Evolutionary conservation across 2,888 invertebrate species (phyloP).

Genomic region (Noctuana brunneofusca): DNA sequence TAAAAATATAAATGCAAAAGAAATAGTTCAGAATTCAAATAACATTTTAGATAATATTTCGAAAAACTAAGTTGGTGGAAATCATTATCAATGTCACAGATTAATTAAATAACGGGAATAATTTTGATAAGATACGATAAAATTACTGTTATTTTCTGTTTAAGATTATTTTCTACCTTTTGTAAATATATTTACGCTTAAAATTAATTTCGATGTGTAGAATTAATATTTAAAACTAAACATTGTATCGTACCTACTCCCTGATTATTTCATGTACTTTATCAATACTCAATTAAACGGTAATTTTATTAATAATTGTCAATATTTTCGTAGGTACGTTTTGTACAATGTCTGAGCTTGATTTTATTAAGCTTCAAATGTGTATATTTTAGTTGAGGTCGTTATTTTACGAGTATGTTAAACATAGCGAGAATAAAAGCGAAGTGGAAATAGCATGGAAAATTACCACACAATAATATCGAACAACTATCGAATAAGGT

Average conservation of each 20-base stretch:
- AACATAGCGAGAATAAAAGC: conserved; percentile 1
- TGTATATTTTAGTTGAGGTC: conserved; percentile 30
- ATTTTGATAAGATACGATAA: not conserved
- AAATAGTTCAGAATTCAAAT: not conserved
- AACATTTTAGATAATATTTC: not conserved
- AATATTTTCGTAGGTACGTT: conserved; percentile 31
- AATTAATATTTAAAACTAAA: conserved; percentile 34
- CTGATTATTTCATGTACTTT: conserved; percentile 35
- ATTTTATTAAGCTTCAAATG: conserved; percentile 19
- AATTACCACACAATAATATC: conserved; percentile 12
- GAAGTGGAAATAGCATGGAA: not conserved
- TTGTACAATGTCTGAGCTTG: conserved; percentile 32
- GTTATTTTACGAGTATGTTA: conserved; percentile 3
- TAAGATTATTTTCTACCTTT: conserved; percentile 21
- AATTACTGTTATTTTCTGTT: not conserved
- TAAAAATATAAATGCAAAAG: too few relatives aligned
- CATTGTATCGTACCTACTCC: conserved; percentile 35
- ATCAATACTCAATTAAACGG: conserved; percentile 47
- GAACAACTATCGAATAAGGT: conserved; percentile 8
- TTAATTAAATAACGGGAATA: not conserved
- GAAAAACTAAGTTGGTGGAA: not conserved
- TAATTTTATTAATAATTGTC: conserved; percentile 23
- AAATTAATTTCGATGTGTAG: conserved; percentile 31
- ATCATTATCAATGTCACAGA: not conserved
- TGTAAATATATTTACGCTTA: conserved; percentile 36